phyloP scores from a whole-genome alignment of 2,113 vertebrate species.

The Vulpes vulpes region DNA sequence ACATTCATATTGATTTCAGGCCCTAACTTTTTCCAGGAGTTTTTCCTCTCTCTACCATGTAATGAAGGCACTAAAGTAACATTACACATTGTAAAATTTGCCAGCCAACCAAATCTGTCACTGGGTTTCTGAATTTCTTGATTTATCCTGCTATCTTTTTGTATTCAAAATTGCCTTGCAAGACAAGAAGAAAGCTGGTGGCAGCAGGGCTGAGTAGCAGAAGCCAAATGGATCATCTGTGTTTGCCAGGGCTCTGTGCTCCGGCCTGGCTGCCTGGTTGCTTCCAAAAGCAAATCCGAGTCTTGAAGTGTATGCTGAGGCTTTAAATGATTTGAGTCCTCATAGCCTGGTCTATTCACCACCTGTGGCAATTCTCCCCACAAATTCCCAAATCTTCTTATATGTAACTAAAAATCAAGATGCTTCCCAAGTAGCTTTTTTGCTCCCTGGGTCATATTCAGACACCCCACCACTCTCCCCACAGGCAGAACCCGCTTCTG shows the following conservation, averaged over 20 bases:
- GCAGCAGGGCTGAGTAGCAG: not conserved
- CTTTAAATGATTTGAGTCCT: not conserved
- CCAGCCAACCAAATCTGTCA: not conserved
- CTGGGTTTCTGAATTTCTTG: conserved; percentile 41
- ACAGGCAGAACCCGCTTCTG: not conserved
- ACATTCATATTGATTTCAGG: not conserved
- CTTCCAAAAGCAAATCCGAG: not conserved
- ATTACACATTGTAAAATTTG: conserved; percentile 21
- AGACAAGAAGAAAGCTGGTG: not conserved
- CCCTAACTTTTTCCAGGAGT: not conserved
- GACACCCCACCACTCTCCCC: not conserved
- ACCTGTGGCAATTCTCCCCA: not conserved
- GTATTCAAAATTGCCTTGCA: not conserved
- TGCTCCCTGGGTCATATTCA: not conserved
- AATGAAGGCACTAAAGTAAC: not conserved
- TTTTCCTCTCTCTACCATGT: not conserved
- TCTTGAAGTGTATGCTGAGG: not conserved
- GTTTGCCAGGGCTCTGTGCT: not conserved
- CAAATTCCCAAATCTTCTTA: not conserved
- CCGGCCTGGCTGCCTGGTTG: not conserved
- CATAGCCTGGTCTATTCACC: not conserved
- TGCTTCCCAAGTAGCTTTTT: not conserved
- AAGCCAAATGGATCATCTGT: not conserved
- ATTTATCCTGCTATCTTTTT: not conserved
- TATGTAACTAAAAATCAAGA: not conserved